Evolutionary conservation across 2,113 vertebrate species (phyloP), one percentile per base, ranked within the genome.

Genomic region (Laticauda laticaudata): DNA sequence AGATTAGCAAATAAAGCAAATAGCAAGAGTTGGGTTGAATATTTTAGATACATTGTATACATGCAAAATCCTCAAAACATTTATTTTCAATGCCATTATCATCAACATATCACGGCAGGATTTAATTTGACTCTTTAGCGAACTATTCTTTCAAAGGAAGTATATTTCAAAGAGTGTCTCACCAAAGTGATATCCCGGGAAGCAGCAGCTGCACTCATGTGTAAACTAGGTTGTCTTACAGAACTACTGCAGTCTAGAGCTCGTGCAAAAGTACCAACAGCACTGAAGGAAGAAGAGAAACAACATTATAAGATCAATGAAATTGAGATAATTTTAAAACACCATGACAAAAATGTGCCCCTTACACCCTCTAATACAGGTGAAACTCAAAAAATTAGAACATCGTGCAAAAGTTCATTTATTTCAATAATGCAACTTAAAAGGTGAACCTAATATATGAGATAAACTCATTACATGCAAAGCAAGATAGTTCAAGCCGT

Each of bases 131-230:
- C 14, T 34, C 12, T 69, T 69, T 69, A 81, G 18, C n/a, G 0
- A 81, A 81, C 6, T 39, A 81, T 39, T 81, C 34, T 81, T 81
- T 39, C 15, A 81, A 81, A 81, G 18, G 0, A 75, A 55, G 1
- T 86, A 92, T 34, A 11, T 53, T 91, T 94, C 90, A 93, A 94
- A 88, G 69, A 87, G 4, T 11, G 64, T 95, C 98, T 97, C 97
- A 99, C 99, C 99, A 99, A 97, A 53, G 99, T 99, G 97, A 99
- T 99, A 97, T 99, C 99, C 94, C 99, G 97, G 12, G 99, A 99
- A 92, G 99, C 99, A 91, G 99, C 99, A 11, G 99, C 99, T 29
- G 99, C 99, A 11, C 99, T 99, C 99, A 99, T 99, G 95, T 99
- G 99, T 97, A 99, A 97, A 96, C 99, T 99, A 10, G 99, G 99